These are phyloP conservation scores for Cryptus armator DNA, from an alignment of 2,888 invertebrate genomes.

Conservation along the genomic window DNA sequence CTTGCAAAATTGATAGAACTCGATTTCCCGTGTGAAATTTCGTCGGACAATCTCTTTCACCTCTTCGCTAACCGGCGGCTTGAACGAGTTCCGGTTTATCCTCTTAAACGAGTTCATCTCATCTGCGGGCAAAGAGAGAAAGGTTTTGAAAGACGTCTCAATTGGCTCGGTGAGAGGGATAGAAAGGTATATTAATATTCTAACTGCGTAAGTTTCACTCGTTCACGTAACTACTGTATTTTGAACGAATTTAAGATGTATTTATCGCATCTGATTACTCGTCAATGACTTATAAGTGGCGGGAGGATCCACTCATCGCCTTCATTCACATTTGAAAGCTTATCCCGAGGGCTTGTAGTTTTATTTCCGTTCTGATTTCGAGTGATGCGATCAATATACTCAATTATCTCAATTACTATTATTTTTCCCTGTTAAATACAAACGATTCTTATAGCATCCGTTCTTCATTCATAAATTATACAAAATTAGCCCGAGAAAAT, in stretches of 20 bases:
- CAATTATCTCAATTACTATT: no score
- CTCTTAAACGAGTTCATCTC: constrained; percentile 91
- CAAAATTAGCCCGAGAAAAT: no score
- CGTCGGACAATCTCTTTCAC: constrained; percentile 94
- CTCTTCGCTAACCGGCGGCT: constrained; percentile 94
- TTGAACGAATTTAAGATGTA: neutral
- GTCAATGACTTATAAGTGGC: neutral
- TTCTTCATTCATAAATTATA: no score
- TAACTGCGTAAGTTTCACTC: constrained; percentile 1
- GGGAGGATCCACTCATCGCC: neutral
- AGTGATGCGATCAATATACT: no score
- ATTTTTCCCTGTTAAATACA: no score
- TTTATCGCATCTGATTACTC: constrained; percentile 1
- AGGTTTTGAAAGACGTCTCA: constrained; percentile 41
- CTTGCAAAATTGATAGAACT: constrained; percentile 96
- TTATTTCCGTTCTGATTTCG: neutral
- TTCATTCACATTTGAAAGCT: neutral
- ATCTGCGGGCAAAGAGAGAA: constrained; percentile 86
- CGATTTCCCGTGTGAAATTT: constrained; percentile 95
- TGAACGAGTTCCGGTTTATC: constrained; percentile 94
- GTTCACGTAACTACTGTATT: neutral
- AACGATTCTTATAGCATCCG: no score
- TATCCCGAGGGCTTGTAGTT: neutral
- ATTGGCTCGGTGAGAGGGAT: constrained; percentile 16
- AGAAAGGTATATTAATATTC: constrained; percentile 20